Base-by-base conservation (phyloP, 2,113 vertebrate genomes). In the Macrotis lagotis region DNA sequence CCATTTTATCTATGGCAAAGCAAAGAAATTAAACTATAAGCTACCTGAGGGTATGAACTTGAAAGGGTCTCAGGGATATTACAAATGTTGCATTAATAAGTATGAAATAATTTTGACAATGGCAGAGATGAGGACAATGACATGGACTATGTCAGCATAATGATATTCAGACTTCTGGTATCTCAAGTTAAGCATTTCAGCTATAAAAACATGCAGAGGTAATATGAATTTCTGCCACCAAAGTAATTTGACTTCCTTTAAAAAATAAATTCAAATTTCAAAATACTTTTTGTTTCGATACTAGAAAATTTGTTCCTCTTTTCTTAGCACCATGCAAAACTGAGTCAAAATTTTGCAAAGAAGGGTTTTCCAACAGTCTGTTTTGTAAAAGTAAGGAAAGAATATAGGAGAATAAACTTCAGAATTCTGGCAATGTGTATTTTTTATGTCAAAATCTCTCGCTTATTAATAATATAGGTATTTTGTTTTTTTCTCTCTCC, bases 201-300 rank as follows among this genome's bases (percentile, higher is more conserved):
- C 48, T 93, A 83, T 95, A 96, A 96, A 94, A 66, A 0, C 94
- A 95, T 1, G 91, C 5, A 93, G 51, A 92, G 59, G 5, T 50
- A 3, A 48, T 83, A 2, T 91, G 91, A 37, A 37, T 91, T 89
- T 90, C 93, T 74, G 50, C 92, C 44, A 91, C 89, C 91, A 94
- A 93, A 59, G 22, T 28, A 94, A 95, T 93, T 95, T 96, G 49
- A 83, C 44, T 96, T 95, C 95, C 28, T 92, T 59, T 95, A 51
- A 95, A 66, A 88, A 26, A 93, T 91, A 50, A 44, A 92, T 94
- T 91, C 48, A 37, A 66, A 37, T 51, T 93, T 74, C 48, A 93
- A 95, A 95, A 52, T 74, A 37, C 37, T 88, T 91, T 96, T 92
- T 97, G 95, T 97, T 97, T 94, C 59, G 88, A 14, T 66, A 3